These are phyloP conservation scores for Gryllus bimaculatus DNA, from an alignment of 1,140 invertebrate genomes.

Conservation along the genomic window DNA sequence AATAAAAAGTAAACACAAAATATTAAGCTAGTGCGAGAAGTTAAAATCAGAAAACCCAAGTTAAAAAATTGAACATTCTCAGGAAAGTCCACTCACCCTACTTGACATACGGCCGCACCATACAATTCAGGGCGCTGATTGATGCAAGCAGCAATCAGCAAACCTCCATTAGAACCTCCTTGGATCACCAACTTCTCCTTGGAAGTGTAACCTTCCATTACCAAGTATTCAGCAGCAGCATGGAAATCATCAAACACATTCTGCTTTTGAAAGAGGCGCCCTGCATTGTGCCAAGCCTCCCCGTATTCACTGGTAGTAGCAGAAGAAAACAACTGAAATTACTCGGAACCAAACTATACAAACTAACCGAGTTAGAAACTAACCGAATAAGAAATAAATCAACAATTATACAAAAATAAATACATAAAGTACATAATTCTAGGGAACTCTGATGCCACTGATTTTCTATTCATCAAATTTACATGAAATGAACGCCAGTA, in stretches of 20 bases:
- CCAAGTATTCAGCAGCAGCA: slow-evolving; percentile 81
- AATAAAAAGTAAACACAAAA: slow-evolving; percentile 18
- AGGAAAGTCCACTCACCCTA: slow-evolving; percentile 56
- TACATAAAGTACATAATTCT: no score
- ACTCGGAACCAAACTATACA: not conserved
- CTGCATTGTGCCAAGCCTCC: slow-evolving; percentile 91
- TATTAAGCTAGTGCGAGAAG: not conserved
- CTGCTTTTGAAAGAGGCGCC: slow-evolving; percentile 87
- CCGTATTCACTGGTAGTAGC: slow-evolving; percentile 76
- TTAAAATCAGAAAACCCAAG: not conserved
- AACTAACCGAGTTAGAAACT: no score
- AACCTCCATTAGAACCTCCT: slow-evolving; percentile 93
- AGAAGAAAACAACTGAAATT: not conserved
- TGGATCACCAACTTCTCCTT: slow-evolving; percentile 73
- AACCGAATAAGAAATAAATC: no score
- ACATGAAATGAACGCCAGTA: no score
- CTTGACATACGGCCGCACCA: slow-evolving; percentile 81
- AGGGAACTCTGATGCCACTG: no score
- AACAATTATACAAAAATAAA: no score
- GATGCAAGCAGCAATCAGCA: slow-evolving; percentile 82
- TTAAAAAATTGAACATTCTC: not conserved
- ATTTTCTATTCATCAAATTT: no score
- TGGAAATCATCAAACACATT: slow-evolving; percentile 98
- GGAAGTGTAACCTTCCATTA: slow-evolving; percentile 71
- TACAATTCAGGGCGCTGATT: slow-evolving; percentile 95